Evolutionary conservation across 2,888 invertebrate species (phyloP).

Genomic region (Xestobium rufovillosum): DNA sequence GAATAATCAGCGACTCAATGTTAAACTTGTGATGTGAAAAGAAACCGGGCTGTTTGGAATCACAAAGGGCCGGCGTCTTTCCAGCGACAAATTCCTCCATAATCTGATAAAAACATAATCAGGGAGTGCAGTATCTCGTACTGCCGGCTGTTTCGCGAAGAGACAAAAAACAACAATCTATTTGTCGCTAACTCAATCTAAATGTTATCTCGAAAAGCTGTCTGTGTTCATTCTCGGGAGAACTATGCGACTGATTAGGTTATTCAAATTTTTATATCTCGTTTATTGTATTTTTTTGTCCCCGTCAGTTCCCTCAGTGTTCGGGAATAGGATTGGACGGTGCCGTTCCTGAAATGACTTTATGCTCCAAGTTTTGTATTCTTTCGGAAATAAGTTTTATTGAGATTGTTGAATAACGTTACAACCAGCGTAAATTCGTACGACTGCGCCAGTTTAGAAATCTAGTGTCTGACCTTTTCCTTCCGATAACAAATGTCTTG

Average conservation of each 20-base stretch:
- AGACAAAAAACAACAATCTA: constrained; percentile 31
- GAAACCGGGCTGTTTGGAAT: background rate
- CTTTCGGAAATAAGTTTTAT: no score
- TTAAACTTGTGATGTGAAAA: no score
- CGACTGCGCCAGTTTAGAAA: background rate
- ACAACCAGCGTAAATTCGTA: constrained; percentile 10
- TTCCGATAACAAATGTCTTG: no score
- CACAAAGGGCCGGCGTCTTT: constrained; percentile 7
- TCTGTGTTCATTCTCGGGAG: constrained; percentile 19
- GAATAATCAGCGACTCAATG: no score
- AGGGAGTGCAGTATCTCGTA: no score
- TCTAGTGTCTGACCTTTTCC: no score
- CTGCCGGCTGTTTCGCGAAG: no score
- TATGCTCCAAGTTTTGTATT: no score
- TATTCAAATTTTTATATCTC: constrained; percentile 31
- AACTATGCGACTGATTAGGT: constrained; percentile 27
- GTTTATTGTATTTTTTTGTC: constrained; percentile 21
- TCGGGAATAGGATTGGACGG: background rate
- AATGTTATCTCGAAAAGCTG: constrained; percentile 29
- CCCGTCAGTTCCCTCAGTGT: background rate
- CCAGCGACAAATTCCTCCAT: constrained; percentile 7
- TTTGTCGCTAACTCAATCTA: constrained; percentile 32
- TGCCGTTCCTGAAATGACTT: no score
- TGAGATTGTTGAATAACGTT: no score
- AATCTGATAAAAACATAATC: constrained; percentile 15